phyloP scores from a whole-genome alignment of 2,113 vertebrate species.

The Pelusios castaneus region DNA sequence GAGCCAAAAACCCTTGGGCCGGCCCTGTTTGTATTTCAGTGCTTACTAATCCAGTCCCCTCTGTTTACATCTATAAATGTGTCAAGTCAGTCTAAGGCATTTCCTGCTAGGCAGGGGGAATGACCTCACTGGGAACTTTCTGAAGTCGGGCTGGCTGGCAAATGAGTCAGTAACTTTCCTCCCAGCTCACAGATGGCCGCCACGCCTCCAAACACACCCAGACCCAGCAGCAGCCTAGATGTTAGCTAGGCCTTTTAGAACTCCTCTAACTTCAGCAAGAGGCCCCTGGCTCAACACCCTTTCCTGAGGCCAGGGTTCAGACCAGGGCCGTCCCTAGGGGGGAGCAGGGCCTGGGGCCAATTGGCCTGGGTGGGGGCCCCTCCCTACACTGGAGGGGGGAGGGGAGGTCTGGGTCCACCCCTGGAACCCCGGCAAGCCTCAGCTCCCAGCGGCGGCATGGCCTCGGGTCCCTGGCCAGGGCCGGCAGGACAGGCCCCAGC shows the following conservation, averaged over 20 bases:
- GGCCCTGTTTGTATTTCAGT: constrained; percentile 12
- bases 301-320: not conserved
- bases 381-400: too few relatives aligned
- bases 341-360: too few relatives aligned
- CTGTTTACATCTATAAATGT: not conserved
- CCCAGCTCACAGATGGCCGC: not conserved
- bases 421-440: too few relatives aligned
- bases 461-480: too few relatives aligned
- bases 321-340: not conserved
- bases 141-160: not conserved
- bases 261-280: not conserved
- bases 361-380: too few relatives aligned
- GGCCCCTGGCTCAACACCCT: not conserved
- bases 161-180: constrained; percentile 3
- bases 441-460: too few relatives aligned
- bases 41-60: not conserved
- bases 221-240: not conserved
- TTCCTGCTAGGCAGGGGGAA: not conserved
- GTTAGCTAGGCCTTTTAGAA: not conserved
- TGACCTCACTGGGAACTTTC: not conserved
- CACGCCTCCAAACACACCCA: not conserved
- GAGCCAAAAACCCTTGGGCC: too few relatives aligned
- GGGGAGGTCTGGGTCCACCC: too few relatives aligned
- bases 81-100: not conserved
- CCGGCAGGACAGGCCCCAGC: too few relatives aligned